Evolutionary conservation across 2,113 vertebrate genomes (phyloP), one percentile per base, ranked within the genome.

Genomic region (Antigone vipio): DNA sequence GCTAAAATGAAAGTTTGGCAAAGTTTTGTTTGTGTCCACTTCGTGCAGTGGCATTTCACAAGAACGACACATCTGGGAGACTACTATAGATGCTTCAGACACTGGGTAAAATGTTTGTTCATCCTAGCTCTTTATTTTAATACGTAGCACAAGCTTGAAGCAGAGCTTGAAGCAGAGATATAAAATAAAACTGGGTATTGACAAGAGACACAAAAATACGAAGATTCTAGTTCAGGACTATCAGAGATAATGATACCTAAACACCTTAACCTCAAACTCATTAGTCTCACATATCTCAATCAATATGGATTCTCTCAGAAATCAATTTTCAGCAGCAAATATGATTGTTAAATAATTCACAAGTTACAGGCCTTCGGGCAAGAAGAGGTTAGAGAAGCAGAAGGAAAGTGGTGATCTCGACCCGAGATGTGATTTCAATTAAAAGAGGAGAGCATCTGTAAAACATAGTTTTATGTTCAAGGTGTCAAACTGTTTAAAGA

Each of bases 281-380:
- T 98, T 98, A 98, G 97, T 98, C 97, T 97, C 97, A 94, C 96
- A 94, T 98, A 97, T 98, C 97, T 98, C 98, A 98, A 98, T 98
- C 98, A 98, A 98, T 98, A 98, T 98, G 95, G 98, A 98, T 98
- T 98, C 97, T 97, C 97, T 98, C 94, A 97, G 96, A 98, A 98
- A 98, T 98, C 98, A 98, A 97, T 98, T 98, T 98, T 96, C 97
- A 87, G 96, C 98, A 96, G 97, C 97, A 98, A 98, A 98, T 98
- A 98, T 98, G 98, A 98, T 98, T 98, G 97, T 98, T 98, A 98
- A 98, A 98, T 98, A 98, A 98, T 98, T 98, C 97, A 98, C 95
- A 97, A 98, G 97, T 97, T 97, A 95, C 94, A 97, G 96, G 96
- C 97, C 97, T 98, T 98, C 81, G 68, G 97, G 97, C 98, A 97